A percentile compares a stretch with the other conserved stretches of the same genome.
Conservation (phyloP, 1,140 invertebrate species). For the Drosophila quadrilineata region DNA sequence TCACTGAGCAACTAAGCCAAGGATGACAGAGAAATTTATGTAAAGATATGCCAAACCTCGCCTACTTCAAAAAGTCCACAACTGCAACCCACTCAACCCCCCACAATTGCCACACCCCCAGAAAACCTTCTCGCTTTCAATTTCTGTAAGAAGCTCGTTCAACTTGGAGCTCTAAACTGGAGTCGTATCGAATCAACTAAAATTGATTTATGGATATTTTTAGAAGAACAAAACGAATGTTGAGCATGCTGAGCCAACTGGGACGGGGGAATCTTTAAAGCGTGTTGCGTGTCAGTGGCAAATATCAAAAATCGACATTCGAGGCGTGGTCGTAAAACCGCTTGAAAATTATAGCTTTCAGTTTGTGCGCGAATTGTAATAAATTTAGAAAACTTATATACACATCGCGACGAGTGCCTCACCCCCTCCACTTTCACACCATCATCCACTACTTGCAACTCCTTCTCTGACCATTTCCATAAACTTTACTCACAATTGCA, state of each 20-base stretch:
- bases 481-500: constrained; percentile 61
- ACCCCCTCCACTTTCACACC: background rate
- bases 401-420: constrained; percentile 29
- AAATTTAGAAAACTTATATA: constrained; percentile 78
- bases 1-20: constrained; percentile 51
- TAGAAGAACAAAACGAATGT: constrained; percentile 34
- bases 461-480: constrained; percentile 56
- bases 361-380: constrained; percentile 74
- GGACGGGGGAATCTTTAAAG: constrained; percentile 56
- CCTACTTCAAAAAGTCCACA: constrained; percentile 5
- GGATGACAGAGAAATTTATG: constrained; percentile 69
- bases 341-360: constrained; percentile 78
- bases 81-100: background rate
- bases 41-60: constrained; percentile 58
- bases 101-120: too few relatives aligned
- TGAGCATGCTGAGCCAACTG: background rate
- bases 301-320: constrained; percentile 77
- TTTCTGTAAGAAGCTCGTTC: constrained; percentile 54
- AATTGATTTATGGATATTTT: constrained; percentile 78
- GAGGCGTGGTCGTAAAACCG: constrained; percentile 71
- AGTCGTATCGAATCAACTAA: constrained; percentile 58
- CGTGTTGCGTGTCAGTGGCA: constrained; percentile 75
- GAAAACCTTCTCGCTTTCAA: constrained; percentile 52
- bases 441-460: background rate
- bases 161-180: constrained; percentile 19